Conservation (phyloP, 2,113 vertebrate species). For the Gymnarchus niloticus region DNA sequence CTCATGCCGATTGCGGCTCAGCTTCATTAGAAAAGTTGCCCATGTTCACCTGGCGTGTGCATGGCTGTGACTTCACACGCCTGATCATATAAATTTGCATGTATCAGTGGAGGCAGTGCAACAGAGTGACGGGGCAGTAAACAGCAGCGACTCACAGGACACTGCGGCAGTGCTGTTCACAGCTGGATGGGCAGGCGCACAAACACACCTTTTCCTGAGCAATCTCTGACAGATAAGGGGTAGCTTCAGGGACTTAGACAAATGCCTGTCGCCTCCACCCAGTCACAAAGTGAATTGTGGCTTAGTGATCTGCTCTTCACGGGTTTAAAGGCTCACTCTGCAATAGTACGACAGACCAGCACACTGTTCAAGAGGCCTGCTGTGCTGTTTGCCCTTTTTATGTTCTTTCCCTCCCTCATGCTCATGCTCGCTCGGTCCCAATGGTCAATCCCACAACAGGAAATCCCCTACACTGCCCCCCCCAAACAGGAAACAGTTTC, state of each 20-base stretch:
- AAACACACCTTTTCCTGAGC: conserved; percentile 63
- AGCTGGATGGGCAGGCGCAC: conserved; percentile 28
- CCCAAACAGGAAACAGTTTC: conserved; percentile 58
- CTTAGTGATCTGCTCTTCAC: not conserved
- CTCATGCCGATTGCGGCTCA: too few species aligned
- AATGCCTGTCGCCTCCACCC: not conserved
- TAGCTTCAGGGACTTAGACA: conserved; percentile 16
- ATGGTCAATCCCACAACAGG: conserved; percentile 44
- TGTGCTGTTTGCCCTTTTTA: not conserved
- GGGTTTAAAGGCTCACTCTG: not conserved
- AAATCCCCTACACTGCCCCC: conserved; percentile 44
- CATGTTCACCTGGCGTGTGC: too few species aligned
- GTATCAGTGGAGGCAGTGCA: not conserved
- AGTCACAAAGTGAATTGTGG: too few species aligned
- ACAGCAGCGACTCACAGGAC: conserved; percentile 38
- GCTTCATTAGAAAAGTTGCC: too few species aligned
- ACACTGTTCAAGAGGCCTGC: not conserved
- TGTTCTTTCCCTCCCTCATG: not conserved
- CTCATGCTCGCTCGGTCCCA: conserved; percentile 2
- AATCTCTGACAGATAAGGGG: conserved; percentile 55
- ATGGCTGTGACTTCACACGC: not conserved
- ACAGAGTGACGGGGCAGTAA: not conserved
- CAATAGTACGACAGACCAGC: too few species aligned
- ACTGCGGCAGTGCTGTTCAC: conserved; percentile 43
- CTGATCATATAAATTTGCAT: not conserved